These are phyloP conservation scores for Orchesella flavescens DNA, from an alignment of 2,888 invertebrate species.

Conservation along the genomic window DNA sequence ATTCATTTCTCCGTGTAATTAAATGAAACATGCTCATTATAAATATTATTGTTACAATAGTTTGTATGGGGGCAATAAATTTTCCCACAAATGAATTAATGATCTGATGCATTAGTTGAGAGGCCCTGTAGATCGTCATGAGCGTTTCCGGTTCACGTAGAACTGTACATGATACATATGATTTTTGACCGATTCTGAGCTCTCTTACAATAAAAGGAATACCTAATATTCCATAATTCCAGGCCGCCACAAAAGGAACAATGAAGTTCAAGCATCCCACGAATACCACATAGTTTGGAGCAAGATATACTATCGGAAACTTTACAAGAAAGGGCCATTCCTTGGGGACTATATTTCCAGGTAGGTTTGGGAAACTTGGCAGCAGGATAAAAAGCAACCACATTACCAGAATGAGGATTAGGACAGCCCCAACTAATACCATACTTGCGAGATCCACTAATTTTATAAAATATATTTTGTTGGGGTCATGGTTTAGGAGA, in stretches of 20 bases:
- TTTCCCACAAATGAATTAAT: background rate
- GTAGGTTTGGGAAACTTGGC: background rate
- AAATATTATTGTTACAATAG: background rate
- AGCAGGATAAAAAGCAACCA: background rate
- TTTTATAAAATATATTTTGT: too few relatives aligned
- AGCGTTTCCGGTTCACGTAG: background rate
- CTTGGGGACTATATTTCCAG: background rate
- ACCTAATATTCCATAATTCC: background rate
- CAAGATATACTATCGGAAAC: background rate
- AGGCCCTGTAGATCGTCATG: constrained; percentile 3
- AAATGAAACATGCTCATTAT: constrained; percentile 3
- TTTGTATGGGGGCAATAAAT: background rate
- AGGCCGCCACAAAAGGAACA: background rate
- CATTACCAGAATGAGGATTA: background rate
- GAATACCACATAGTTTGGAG: background rate
- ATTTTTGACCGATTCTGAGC: background rate
- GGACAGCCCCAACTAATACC: too few relatives aligned
- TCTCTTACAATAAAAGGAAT: background rate
- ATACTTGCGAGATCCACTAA: too few relatives aligned
- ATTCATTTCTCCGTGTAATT: background rate
- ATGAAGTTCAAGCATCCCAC: background rate
- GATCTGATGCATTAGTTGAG: constrained; percentile 12
- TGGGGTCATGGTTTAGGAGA: too few relatives aligned
- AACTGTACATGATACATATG: background rate
- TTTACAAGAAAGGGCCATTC: background rate